Evolutionary conservation across 2,113 vertebrate species (phyloP).

Genomic region (Mus pahari): DNA sequence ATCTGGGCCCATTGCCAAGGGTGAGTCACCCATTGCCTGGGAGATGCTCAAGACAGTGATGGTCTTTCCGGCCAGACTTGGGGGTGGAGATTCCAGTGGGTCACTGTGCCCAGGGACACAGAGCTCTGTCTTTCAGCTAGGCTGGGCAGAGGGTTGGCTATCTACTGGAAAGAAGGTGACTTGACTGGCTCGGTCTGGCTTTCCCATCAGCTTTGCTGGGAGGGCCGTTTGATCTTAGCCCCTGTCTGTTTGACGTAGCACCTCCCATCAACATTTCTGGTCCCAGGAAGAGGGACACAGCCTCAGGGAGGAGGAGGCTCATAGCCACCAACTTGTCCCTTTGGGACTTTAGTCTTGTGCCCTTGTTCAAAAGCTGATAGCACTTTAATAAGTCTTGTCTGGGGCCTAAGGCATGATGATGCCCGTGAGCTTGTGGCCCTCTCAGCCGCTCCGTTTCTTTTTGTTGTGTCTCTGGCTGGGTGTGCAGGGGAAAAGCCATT

Average conservation of each 20-base stretch:
- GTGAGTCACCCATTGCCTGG: conserved; percentile 77
- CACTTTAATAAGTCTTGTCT: not conserved
- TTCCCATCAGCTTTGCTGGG: not conserved
- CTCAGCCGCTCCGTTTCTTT: not conserved
- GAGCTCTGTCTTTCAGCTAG: not conserved
- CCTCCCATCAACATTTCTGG: not conserved
- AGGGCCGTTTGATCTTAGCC: not conserved
- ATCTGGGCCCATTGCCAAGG: conserved; percentile 76
- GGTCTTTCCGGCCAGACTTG: conserved; percentile 74
- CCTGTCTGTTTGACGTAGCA: not conserved
- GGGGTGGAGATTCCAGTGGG: conserved; percentile 27
- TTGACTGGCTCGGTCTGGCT: not conserved
- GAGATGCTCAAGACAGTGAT: conserved; percentile 65
- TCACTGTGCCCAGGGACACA: conserved; percentile 41
- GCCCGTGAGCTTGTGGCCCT: not conserved
- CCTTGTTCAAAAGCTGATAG: not conserved
- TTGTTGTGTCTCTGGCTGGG: not conserved
- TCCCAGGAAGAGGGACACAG: not conserved
- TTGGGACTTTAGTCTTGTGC: not conserved
- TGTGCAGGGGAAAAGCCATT: conserved; percentile 51
- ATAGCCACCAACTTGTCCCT: not conserved
- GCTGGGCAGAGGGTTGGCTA: not conserved
- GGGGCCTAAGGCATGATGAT: not conserved
- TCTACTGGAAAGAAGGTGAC: not conserved
- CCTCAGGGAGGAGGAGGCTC: not conserved